Evolutionary conservation across 2,888 invertebrate genomes (phyloP), one percentile per base, ranked within the genome.

Genomic region (Epirrhoe tristata): DNA sequence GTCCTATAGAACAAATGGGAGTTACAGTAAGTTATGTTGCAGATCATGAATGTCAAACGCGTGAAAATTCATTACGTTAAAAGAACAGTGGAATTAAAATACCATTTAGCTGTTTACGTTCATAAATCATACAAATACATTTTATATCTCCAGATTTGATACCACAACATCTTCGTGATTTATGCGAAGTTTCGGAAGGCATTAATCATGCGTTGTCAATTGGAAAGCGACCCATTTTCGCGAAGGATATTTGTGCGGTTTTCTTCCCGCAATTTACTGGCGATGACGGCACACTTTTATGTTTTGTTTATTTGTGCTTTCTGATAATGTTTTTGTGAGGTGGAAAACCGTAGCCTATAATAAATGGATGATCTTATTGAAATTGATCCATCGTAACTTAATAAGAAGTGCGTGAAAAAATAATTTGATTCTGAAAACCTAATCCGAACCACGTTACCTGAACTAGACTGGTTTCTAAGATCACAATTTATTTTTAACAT

Each of bases 161-260:
- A 78, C 79, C 84, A 77, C 81, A 83, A 82, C 82, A 83, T 82
- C 80, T 71, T 70, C 66, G 74, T 86, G 88, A 87, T 87, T 87
- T 87, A 88, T 86, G 88, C 82, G 81, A 83, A 81, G 81, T 80
- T 78, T 77, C 66, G 76, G 77, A 80, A 79, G 71, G 79, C 83
- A 87, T 90, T 88, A 84, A 88, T 89, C 90, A 88, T 80, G 76
- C 72, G 83, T 83, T 87, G 89, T 88, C 89, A 86, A 87, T 90
- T 87, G 83, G 83, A 88, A 85, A 87, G 84, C 84, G 86, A 83
- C 84, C 86, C 80, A 85, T 87, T 88, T 88, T 86, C 82, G 67
- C 73, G 64, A 69, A 77, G 73, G 75, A 81, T 83, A 82, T 83
- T 83, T 85, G 83, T 84, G 84, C 76, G 81, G 81, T 82, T 84